Conservation (phyloP, 2,797 vertebrate species). For the Spondyliosoma cantharus region DNA sequence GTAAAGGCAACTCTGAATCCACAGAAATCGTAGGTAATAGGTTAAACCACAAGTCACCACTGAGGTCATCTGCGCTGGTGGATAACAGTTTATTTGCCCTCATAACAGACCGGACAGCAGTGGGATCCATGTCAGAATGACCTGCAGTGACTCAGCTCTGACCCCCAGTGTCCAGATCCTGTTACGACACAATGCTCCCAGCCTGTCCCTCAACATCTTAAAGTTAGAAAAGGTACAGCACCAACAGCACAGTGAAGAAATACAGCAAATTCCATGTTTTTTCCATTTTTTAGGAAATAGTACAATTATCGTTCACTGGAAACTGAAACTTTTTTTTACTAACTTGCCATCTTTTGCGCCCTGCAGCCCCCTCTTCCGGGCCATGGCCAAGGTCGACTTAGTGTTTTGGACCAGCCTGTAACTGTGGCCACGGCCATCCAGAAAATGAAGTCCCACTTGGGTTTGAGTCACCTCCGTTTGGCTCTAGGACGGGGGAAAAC, state of each 20-base stretch:
- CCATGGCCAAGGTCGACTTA: conserved; percentile 91
- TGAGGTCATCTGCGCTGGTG: not conserved
- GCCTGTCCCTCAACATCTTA: conserved; percentile 84
- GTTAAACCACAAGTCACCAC: not conserved
- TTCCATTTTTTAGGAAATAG: too few relatives aligned
- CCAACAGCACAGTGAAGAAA: not conserved
- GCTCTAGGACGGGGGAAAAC: conserved; percentile 88
- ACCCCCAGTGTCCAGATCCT: conserved; percentile 86
- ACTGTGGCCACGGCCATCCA: conserved; percentile 83
- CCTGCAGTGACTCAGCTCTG: conserved; percentile 88
- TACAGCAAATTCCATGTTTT: not conserved
- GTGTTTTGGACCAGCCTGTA: conserved; percentile 84
- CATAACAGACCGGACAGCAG: conserved; percentile 81
- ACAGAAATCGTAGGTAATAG: not conserved
- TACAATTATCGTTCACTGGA: too few relatives aligned
- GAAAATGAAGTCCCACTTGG: conserved; percentile 90
- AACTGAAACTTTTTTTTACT: too few relatives aligned
- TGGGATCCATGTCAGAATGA: conserved; percentile 84
- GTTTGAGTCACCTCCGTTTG: conserved; percentile 88
- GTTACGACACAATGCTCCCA: conserved; percentile 78
- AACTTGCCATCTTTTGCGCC: not conserved
- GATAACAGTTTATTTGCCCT: conserved; percentile 11
- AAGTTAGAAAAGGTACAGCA: conserved; percentile 89
- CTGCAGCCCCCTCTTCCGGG: conserved; percentile 87
- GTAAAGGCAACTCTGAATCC: not conserved